These are phyloP conservation scores for Siniperca scherzeri DNA, from an alignment of 2,797 vertebrate genomes.

Conservation along the genomic window DNA sequence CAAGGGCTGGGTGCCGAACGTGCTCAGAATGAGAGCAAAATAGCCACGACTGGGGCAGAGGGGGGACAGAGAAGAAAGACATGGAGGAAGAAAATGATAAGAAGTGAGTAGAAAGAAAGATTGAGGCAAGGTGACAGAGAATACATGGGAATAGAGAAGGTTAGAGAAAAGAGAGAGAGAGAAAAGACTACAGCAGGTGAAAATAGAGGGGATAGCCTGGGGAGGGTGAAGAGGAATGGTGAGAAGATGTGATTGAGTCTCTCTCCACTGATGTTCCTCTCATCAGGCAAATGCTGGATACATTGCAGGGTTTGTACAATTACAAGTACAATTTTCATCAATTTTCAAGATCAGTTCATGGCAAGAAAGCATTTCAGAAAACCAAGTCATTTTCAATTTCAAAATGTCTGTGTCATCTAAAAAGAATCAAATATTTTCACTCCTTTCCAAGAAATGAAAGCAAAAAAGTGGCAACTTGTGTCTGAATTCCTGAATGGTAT, in stretches of 20 bases:
- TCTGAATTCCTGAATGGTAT: conserved; percentile 20
- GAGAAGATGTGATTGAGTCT: conserved; percentile 19
- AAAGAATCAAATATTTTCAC: neutral
- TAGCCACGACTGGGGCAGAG: neutral
- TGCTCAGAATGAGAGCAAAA: conserved; percentile 71
- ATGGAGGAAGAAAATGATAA: conserved; percentile 16
- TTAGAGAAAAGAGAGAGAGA: neutral
- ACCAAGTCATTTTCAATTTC: neutral
- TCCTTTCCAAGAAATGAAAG: neutral
- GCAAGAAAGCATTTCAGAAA: conserved; percentile 1
- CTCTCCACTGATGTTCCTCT: conserved; percentile 14
- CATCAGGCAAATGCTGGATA: conserved; percentile 1
- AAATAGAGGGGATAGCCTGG: conserved; percentile 40
- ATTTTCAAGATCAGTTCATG: conserved; percentile 10
- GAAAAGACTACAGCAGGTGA: conserved; percentile 26
- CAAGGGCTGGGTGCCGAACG: conserved; percentile 59
- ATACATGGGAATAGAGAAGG: conserved; percentile 7
- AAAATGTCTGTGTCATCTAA: conserved; percentile 2
- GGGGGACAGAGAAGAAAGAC: conserved; percentile 4
- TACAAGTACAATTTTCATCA: neutral
- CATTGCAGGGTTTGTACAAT: neutral
- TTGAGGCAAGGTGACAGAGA: conserved; percentile 9
- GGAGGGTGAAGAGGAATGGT: conserved; percentile 36
- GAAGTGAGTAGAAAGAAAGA: conserved; percentile 13
- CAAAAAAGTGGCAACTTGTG: neutral